Evolutionary conservation across 1,140 invertebrate genomes (phyloP).

Genomic region (Meloidogyne chitwoodi): DNA sequence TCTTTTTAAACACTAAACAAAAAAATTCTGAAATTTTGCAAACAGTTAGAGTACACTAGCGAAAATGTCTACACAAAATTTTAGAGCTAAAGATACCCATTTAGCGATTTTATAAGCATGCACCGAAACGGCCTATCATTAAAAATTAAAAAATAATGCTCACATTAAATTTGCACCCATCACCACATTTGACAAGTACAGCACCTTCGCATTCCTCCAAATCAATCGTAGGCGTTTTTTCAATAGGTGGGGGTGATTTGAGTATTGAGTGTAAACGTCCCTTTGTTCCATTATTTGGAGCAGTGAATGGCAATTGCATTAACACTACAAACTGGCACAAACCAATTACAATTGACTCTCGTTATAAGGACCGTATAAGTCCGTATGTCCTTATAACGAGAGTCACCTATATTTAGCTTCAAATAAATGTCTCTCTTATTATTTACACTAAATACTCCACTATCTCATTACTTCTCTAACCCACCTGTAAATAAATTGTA

Average conservation of each 20-base stretch:
- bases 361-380: no score
- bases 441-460: no score
- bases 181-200: slow-evolving; percentile 39
- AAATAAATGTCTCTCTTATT: not conserved
- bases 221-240: slow-evolving; percentile 18
- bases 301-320: slow-evolving; percentile 39
- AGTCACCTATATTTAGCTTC: not conserved
- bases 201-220: slow-evolving; percentile 23
- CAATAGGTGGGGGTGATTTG: slow-evolving; percentile 33
- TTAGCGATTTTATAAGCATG: no score
- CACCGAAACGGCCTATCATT: no score
- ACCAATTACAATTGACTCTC: slow-evolving; percentile 19
- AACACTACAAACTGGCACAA: slow-evolving; percentile 34
- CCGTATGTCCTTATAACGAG: not conserved
- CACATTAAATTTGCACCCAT: slow-evolving; percentile 41
- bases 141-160: not conserved
- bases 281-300: slow-evolving; percentile 48
- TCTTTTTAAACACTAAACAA: no score
- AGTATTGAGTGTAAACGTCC: slow-evolving; percentile 41
- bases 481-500: slow-evolving; percentile 50
- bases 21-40: no score
- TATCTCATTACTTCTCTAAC: not conserved
- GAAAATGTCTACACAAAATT: no score
- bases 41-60: no score
- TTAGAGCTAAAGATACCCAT: no score